Conservation (phyloP, 23 tunicate genomes). For the Ciona savignyi region DNA sequence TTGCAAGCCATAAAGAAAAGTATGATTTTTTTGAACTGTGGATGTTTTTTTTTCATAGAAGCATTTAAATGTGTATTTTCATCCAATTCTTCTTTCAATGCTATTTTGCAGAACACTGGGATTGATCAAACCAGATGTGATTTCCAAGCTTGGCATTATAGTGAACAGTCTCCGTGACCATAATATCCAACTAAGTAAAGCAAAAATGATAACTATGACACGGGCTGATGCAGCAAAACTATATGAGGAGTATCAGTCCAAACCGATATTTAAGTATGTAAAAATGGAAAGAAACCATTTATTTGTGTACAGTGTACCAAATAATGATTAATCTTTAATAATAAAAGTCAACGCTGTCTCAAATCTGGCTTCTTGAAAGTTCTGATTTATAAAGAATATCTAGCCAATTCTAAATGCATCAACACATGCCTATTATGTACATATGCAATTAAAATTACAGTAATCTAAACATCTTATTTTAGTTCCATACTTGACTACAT, state of each 20-base stretch:
- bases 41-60: no score
- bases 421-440: no score
- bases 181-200: constrained; percentile 50
- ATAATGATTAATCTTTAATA: no score
- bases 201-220: constrained; percentile 49
- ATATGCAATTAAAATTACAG: background rate
- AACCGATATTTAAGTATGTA: constrained; percentile 60
- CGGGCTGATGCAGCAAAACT: constrained; percentile 43
- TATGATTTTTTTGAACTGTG: constrained; percentile 73
- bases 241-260: constrained; percentile 58
- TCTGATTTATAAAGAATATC: no score
- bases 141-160: constrained; percentile 54
- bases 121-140: constrained; percentile 76
- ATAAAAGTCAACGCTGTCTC: no score
- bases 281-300: no score
- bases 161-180: constrained; percentile 43
- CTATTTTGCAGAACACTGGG: constrained; percentile 59
- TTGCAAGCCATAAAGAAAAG: constrained; percentile 79
- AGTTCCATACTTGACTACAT: constrained; percentile 53
- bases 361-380: no score
- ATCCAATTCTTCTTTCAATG: background rate
- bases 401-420: no score
- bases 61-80: no score
- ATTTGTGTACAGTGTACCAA: no score
- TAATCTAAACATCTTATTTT: background rate